phyloP scores from a whole-genome alignment of 2,888 invertebrate species.

The Nudaria mundana region DNA sequence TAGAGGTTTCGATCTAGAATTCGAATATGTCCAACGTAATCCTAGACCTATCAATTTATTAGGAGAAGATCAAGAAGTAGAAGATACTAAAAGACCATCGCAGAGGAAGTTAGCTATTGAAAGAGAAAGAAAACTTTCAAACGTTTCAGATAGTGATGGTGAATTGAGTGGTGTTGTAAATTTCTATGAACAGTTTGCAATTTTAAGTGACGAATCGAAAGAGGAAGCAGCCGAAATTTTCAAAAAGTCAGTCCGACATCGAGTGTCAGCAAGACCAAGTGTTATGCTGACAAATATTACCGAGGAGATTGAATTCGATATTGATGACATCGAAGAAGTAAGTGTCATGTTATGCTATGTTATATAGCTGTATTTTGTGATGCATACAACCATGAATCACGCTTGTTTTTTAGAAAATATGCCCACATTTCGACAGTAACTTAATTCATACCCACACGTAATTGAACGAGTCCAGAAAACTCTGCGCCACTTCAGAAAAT shows the following conservation, averaged over 20 bases:
- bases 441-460: too few species aligned
- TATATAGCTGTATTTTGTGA: too few species aligned
- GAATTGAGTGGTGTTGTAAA: constrained; percentile 54
- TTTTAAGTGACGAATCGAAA: constrained; percentile 54
- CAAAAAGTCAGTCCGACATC: constrained; percentile 46
- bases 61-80: constrained; percentile 43
- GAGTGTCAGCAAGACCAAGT: constrained; percentile 71
- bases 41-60: constrained; percentile 36
- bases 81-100: constrained; percentile 51
- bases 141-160: constrained; percentile 40
- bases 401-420: too few species aligned
- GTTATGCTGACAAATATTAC: constrained; percentile 64
- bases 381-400: too few species aligned
- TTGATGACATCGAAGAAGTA: constrained; percentile 63
- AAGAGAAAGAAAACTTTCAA: constrained; percentile 20
- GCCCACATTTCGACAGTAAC: too few species aligned
- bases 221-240: constrained; percentile 46
- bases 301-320: constrained; percentile 60
- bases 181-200: constrained; percentile 73
- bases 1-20: constrained; percentile 70
- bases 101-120: constrained; percentile 38
- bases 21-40: constrained; percentile 47
- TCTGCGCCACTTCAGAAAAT: too few species aligned
- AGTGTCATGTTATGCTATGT: constrained; percentile 23
- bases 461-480: too few species aligned